phyloP scores from a whole-genome alignment of 2,113 vertebrate species.

The Microtus oregoni region DNA sequence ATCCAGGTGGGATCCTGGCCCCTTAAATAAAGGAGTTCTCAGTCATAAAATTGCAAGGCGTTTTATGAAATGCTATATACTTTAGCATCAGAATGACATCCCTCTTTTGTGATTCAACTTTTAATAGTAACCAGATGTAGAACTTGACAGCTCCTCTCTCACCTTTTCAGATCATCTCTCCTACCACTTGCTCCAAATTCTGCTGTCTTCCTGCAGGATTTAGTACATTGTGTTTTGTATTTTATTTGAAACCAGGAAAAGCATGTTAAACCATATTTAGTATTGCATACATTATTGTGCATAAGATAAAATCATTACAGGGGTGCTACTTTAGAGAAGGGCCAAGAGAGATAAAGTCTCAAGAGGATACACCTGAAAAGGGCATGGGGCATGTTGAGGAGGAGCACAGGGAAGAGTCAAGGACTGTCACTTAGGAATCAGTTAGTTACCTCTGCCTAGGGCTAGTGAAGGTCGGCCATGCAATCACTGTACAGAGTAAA shows the following conservation, averaged over 20 bases:
- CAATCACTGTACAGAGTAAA: slow-evolving; percentile 17
- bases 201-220: background rate
- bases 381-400: background rate
- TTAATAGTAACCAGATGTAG: background rate
- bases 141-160: background rate
- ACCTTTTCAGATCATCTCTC: background rate
- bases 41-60: background rate
- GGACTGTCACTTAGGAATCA: background rate
- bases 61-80: slow-evolving; percentile 55
- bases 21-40: background rate
- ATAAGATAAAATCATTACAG: slow-evolving; percentile 13
- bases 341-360: background rate
- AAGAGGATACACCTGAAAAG: background rate
- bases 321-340: slow-evolving; percentile 6
- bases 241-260: slow-evolving; percentile 12
- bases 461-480: background rate
- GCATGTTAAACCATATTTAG: background rate
- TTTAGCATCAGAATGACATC: background rate
- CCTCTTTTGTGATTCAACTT: background rate
- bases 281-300: background rate
- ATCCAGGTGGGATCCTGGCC: background rate
- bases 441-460: background rate
- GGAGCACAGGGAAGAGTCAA: background rate
- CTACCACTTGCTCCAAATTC: background rate
- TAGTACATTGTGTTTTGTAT: background rate